Evolutionary conservation across 2,888 invertebrate species (phyloP).

Genomic region (Eutolmus rufibarbis): DNA sequence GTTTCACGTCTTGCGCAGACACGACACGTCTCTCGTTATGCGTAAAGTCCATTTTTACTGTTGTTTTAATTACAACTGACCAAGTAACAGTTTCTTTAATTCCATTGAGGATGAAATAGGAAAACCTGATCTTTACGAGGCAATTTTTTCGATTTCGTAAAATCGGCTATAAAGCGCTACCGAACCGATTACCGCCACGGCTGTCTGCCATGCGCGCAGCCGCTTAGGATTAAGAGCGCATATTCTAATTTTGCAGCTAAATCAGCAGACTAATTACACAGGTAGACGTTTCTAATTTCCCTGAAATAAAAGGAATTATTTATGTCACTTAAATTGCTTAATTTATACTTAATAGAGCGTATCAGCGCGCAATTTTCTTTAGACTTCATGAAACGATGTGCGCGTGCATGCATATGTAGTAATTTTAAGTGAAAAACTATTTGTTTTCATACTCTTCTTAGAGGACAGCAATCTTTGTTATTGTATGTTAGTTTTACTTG

Average conservation of each 20-base stretch:
- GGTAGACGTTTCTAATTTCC: background rate
- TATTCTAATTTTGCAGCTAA: background rate
- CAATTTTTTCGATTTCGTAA: conserved; percentile 4
- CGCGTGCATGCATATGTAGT: too few relatives aligned
- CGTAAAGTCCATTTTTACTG: conserved; percentile 2
- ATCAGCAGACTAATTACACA: background rate
- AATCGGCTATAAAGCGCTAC: background rate
- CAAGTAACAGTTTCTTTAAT: background rate
- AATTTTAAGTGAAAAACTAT: too few relatives aligned
- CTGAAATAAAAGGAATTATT: background rate
- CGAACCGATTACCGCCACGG: background rate
- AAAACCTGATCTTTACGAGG: background rate
- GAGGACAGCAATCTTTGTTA: too few relatives aligned
- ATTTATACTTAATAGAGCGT: background rate
- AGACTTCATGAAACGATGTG: too few relatives aligned
- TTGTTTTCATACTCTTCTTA: too few relatives aligned
- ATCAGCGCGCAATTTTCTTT: too few relatives aligned
- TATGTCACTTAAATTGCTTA: conserved; percentile 1
- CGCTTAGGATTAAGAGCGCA: background rate
- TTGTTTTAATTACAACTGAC: conserved; percentile 13
- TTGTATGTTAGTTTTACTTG: too few relatives aligned
- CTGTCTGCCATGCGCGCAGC: background rate
- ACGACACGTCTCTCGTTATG: background rate
- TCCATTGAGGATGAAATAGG: background rate
- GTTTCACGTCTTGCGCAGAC: background rate